Evolutionary conservation across 2,113 vertebrate species (phyloP).

Genomic region (Sigmodon hispidus): DNA sequence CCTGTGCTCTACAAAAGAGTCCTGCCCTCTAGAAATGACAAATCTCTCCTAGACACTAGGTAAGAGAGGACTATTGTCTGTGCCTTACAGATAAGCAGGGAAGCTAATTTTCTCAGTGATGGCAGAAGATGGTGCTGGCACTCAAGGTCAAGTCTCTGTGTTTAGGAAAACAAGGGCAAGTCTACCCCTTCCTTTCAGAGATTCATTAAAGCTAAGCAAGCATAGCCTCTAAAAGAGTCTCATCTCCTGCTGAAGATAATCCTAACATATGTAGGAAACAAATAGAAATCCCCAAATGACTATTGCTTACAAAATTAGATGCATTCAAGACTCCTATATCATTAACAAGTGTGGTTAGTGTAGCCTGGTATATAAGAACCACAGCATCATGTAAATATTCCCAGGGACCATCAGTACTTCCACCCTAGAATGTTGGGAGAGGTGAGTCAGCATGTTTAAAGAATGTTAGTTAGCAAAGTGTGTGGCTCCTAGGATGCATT

Average conservation of each 20-base stretch:
- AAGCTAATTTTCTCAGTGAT: background rate
- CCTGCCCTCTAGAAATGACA: background rate
- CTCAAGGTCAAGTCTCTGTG: background rate
- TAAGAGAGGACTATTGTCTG: background rate
- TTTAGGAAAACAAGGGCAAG: background rate
- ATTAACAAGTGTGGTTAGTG: background rate
- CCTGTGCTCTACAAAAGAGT: background rate
- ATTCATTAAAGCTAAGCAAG: background rate
- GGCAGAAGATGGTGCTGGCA: background rate
- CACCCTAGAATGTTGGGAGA: background rate
- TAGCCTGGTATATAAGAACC: background rate
- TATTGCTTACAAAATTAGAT: slow-evolving; percentile 16
- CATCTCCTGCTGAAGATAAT: background rate
- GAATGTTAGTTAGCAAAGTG: background rate
- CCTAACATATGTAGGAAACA: background rate
- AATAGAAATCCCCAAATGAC: background rate
- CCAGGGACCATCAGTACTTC: background rate
- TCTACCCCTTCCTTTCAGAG: background rate
- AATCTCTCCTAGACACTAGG: background rate
- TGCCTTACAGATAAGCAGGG: background rate
- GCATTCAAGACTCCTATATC: background rate
- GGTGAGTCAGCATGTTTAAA: background rate
- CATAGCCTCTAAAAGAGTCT: background rate
- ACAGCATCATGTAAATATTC: background rate
- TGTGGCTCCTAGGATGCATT: background rate